Evolutionary conservation across 2,113 vertebrate species (phyloP).

Genomic region (Scartelaos histophorus): DNA sequence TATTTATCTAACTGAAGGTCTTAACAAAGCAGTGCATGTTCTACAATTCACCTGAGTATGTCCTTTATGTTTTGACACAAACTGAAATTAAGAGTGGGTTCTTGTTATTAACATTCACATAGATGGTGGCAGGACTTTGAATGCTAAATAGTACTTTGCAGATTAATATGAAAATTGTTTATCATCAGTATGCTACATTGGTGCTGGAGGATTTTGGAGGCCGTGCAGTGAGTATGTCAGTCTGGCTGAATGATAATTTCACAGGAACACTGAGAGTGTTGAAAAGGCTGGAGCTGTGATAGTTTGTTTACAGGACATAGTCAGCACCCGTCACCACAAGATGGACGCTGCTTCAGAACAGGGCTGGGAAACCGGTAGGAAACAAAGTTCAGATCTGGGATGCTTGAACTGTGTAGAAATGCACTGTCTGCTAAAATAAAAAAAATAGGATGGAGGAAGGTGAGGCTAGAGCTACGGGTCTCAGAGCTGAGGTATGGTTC

Average conservation of each 20-base stretch:
- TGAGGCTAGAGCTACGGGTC: constrained; percentile 50
- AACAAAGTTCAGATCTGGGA: background rate
- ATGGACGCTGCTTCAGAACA: constrained; percentile 11
- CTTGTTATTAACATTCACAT: too few relatives aligned
- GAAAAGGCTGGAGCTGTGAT: constrained; percentile 23
- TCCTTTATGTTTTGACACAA: too few relatives aligned
- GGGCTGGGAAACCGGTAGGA: background rate
- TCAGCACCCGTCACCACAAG: constrained; percentile 4
- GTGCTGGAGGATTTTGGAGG: background rate
- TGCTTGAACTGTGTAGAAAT: constrained; percentile 46
- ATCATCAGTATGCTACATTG: background rate
- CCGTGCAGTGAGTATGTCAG: background rate
- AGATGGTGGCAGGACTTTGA: background rate
- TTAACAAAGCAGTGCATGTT: too few relatives aligned
- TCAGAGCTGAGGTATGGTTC: constrained; percentile 23
- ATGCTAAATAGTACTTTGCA: background rate
- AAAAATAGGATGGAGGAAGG: constrained; percentile 31
- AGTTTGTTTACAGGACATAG: constrained; percentile 17
- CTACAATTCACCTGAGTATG: too few relatives aligned
- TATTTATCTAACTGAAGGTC: background rate
- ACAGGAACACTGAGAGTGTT: constrained; percentile 33
- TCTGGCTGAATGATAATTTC: constrained; percentile 26
- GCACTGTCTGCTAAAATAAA: constrained; percentile 22
- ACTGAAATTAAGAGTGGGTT: too few relatives aligned
- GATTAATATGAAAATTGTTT: background rate